Evolutionary conservation across 1,140 invertebrate genomes (phyloP).

Genomic region (Brachionus angularis): DNA sequence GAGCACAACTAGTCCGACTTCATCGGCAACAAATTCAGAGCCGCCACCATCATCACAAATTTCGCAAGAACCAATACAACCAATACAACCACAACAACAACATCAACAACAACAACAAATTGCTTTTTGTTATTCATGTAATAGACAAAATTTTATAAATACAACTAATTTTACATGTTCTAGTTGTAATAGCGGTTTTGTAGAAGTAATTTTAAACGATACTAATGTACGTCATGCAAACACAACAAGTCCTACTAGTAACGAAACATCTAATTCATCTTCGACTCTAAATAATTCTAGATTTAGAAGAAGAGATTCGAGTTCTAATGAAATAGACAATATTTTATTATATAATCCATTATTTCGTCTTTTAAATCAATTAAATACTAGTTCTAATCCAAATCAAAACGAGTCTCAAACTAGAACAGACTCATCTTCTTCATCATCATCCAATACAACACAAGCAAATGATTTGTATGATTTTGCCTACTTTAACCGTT

Average conservation of each 20-base stretch:
- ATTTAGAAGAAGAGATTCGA: neutral
- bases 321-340: neutral
- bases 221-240: neutral
- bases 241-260: neutral
- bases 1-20: neutral
- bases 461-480: neutral
- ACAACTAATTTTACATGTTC: constrained; percentile 14
- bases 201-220: neutral
- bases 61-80: neutral
- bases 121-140: constrained; percentile 31
- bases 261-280: neutral
- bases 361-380: neutral
- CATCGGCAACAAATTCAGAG: neutral
- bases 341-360: neutral
- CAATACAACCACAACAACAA: neutral
- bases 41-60: neutral
- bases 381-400: neutral
- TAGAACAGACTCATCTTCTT: neutral
- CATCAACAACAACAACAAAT: neutral
- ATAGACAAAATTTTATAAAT: neutral
- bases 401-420: neutral
- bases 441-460: neutral
- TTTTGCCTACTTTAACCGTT: neutral
- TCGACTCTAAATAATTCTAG: neutral
- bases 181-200: constrained; percentile 14